Conservation (phyloP, 2,888 invertebrate genomes). For the Mythimna lalbum region DNA sequence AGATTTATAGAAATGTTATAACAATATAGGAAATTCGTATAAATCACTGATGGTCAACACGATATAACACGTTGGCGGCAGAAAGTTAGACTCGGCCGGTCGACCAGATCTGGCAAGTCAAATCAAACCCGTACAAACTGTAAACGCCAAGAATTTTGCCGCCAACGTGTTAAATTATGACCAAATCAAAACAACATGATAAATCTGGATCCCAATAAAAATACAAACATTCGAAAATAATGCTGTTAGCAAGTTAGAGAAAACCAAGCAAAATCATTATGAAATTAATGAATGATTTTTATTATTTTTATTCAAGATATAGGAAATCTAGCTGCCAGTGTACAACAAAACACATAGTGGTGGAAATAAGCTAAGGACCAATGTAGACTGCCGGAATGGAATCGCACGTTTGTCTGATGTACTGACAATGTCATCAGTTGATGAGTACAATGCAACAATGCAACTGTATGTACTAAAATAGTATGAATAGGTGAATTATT, state of each 20-base stretch:
- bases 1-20: slow-evolving; percentile 41
- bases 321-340: slow-evolving; percentile 46
- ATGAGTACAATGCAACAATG: not conserved
- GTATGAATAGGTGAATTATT: slow-evolving; percentile 7
- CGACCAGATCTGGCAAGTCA: not conserved
- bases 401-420: not conserved
- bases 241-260: not conserved
- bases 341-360: not conserved
- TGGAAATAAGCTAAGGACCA: slow-evolving; percentile 1
- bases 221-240: not conserved
- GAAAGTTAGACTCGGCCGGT: not conserved
- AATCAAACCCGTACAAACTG: not conserved
- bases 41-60: slow-evolving; percentile 47
- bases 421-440: not conserved
- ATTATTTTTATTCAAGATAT: slow-evolving; percentile 19
- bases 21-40: slow-evolving; percentile 35
- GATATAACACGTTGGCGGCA: slow-evolving; percentile 35
- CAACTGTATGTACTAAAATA: slow-evolving; percentile 10
- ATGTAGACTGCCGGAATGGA: slow-evolving; percentile 1
- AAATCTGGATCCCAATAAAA: slow-evolving; percentile 68
- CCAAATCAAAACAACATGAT: slow-evolving; percentile 53
- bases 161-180: slow-evolving; percentile 35
- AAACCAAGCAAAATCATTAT: slow-evolving; percentile 15
- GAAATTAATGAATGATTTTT: not conserved
- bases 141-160: slow-evolving; percentile 4